Percentiles rank a stretch among this genome's conserved stretches.
Evolutionary conservation across 2,797 vertebrate species (phyloP).

Genomic region (Choloepus didactylus): DNA sequence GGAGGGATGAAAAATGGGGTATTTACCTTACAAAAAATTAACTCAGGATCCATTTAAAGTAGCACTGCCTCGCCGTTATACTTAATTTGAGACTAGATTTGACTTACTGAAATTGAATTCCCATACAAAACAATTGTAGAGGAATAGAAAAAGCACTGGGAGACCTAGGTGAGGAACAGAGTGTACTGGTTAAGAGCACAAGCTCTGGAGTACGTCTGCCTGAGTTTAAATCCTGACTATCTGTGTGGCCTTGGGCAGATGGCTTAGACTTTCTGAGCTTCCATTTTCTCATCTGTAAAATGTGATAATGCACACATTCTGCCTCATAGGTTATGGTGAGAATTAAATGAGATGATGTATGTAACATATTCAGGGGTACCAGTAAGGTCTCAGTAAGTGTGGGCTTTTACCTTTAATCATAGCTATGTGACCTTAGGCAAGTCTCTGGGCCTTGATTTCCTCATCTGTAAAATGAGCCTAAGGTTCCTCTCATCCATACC

Average conservation of each 20-base stretch:
- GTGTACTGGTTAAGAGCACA: neutral
- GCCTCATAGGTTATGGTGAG: constrained; percentile 14
- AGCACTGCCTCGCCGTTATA: constrained; percentile 42
- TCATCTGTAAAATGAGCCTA: neutral
- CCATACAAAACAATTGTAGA: constrained; percentile 14
- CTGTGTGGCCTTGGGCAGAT: neutral
- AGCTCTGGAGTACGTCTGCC: neutral
- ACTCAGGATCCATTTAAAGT: constrained; percentile 44
- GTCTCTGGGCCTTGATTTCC: constrained; percentile 16
- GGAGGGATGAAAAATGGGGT: neutral
- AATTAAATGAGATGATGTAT: neutral
- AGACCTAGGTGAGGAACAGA: neutral
- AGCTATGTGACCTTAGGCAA: neutral
- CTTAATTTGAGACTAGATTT: constrained; percentile 57
- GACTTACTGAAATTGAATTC: constrained; percentile 48
- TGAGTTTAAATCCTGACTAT: neutral
- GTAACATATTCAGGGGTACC: neutral
- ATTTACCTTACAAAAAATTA: constrained; percentile 46
- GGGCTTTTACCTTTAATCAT: constrained; percentile 43
- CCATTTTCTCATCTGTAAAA: constrained; percentile 55
- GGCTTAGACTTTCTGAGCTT: constrained; percentile 54
- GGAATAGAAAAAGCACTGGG: neutral
- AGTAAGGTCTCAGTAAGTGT: neutral
- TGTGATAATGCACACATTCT: neutral
- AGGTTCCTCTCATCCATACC: neutral